Evolutionary conservation across 1,140 invertebrate genomes (phyloP), one percentile per base, ranked within the genome.

Genomic region (Drosophila kanapiae): DNA sequence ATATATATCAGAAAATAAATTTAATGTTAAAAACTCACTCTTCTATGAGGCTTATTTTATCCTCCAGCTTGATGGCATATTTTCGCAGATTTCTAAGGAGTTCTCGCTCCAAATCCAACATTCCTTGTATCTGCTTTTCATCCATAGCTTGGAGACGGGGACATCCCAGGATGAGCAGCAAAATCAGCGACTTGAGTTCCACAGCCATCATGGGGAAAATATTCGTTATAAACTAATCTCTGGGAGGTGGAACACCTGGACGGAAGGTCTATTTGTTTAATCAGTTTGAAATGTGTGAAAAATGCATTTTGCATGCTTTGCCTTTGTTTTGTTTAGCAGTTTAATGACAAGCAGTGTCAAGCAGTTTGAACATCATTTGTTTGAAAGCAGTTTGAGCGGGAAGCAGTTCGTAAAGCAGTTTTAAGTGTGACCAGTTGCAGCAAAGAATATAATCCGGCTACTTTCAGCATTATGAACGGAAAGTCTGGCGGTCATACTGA

Each of bases 11-110:
- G n/a, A n/a, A 2, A 1, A 49, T 4, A 0, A 49, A 16, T 3
- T 59, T 2, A 3, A 13, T 6, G 6, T 6, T 23, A 13, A 42
- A 7, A 27, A 53, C 61, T 68, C 7, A 83, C 84, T 33, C 43
- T n/a, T 84, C 60, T 6, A 88, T 75, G 1, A 75, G 8, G 5
- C 33, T 16, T 6, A 78, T 63, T 45, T 75, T 84, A 0, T 18
- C 42, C n/a, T 59, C 53, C 33, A 88, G 42, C 40, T 60, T 49
- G 5, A 45, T 16, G 6, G 78, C 80, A 72, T 90, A 90, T 2
- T 45, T 47, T 0, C 13, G 38, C 3, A 87, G 48, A 53, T 78
- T 77, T 1, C 54, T 7, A 0, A 86, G n/a, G 1, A 87, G 35
- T 11, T 64, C 8, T 0, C 35, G 45, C 11, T 88, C 58, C 6